phyloP scores from a whole-genome alignment of 2,113 vertebrate genomes.

The Excalfactoria chinensis region DNA sequence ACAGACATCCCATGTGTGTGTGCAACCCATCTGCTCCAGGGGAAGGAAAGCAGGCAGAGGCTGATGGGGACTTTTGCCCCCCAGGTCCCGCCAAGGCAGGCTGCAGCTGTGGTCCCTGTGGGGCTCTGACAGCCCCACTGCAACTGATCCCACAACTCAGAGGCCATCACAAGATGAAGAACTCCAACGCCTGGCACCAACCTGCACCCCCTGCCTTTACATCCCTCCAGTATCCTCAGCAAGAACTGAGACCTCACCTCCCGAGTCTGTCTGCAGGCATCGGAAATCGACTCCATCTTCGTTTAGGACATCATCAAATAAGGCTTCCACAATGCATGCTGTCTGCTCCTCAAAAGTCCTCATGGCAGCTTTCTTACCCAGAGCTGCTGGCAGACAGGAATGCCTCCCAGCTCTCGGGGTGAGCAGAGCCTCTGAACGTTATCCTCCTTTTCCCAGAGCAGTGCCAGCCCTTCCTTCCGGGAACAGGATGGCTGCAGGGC shows the following conservation, averaged over 20 bases:
- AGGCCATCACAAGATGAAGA: not conserved
- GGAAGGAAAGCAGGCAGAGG: rapidly evolving
- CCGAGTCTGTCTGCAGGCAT: rapidly evolving
- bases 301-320: not conserved
- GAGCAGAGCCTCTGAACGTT: no score
- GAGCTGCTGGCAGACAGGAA: not conserved
- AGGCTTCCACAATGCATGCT: not conserved
- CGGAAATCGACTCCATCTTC: rapidly evolving
- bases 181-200: not conserved
- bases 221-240: not conserved
- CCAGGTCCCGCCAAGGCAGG: not conserved
- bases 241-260: not conserved
- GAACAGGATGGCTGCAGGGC: not conserved
- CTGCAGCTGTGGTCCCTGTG: rapidly evolving
- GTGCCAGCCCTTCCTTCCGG: not conserved
- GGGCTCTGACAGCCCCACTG: not conserved
- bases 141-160: no score
- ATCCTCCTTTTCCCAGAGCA: not conserved
- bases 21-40: no score
- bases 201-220: not conserved
- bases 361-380: not conserved
- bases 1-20: not conserved
- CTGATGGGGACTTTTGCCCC: not conserved
- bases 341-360: constrained; percentile 73
- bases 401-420: not conserved